Conservation (phyloP, 2,113 vertebrate species). For the Notothenia rossii region DNA sequence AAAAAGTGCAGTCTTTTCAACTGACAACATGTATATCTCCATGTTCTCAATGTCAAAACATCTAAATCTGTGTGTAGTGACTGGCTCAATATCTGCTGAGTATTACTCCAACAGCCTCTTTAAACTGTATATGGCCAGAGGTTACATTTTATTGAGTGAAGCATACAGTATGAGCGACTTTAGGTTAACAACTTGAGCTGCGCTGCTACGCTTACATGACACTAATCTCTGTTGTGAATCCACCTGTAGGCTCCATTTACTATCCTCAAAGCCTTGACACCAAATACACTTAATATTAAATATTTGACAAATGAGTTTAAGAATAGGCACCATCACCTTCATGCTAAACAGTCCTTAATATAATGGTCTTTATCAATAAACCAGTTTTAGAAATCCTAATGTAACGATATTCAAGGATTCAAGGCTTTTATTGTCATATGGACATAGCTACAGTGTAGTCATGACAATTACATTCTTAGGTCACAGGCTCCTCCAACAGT, state of each 20-base stretch:
- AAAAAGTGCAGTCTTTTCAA: too few species aligned
- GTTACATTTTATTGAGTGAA: conserved; percentile 16
- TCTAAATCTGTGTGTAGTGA: not conserved
- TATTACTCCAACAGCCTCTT: conserved; percentile 5
- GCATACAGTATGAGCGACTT: conserved; percentile 1
- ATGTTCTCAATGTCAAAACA: not conserved
- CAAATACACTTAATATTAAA: conserved; percentile 19
- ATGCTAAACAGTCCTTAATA: not conserved
- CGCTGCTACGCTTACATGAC: conserved; percentile 13
- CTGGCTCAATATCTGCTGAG: conserved; percentile 7
- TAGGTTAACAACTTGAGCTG: conserved; percentile 6
- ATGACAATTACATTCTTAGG: too few species aligned
- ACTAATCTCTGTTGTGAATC: conserved; percentile 24
- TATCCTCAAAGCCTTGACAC: conserved; percentile 30
- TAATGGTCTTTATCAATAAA: conserved; percentile 2
- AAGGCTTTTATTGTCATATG: too few species aligned
- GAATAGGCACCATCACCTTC: not conserved
- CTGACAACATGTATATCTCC: too few species aligned
- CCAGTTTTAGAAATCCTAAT: not conserved
- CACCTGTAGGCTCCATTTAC: conserved; percentile 38
- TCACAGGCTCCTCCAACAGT: too few species aligned
- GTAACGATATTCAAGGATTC: not conserved
- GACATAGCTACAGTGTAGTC: too few species aligned
- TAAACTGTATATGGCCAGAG: conserved; percentile 7
- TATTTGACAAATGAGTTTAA: not conserved